Evolutionary conservation across 1,140 invertebrate genomes (phyloP), one percentile per base, ranked within the genome.

Genomic region (Chrysomallon squamiferum): DNA sequence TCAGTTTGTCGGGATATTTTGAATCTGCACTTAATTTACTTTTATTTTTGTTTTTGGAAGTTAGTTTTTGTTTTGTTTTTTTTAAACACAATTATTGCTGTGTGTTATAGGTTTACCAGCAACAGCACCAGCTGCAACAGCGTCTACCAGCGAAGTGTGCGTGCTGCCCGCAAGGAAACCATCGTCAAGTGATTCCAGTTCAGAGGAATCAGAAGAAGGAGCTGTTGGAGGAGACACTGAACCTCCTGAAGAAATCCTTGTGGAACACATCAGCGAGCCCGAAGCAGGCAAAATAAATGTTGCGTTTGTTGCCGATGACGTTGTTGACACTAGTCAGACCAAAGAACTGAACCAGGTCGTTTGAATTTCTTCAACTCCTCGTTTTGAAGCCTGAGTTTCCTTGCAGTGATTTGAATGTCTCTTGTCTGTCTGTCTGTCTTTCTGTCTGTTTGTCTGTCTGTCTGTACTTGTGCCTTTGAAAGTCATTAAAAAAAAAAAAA

Each of bases 311-410:
- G 50, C 15, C 25, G 15, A 30, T 27, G 29, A 27, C 50, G 50
- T 18, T 15, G 29, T 13, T 5, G 29, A 27, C 50, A 54, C 22
- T 15, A 30, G 29, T 25, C 22, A 54, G 29, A 54, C 22, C 18
- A 54, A 30, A 54, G 50, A 54, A 27, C n/a, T 54, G 25, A 54
- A 54, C 25, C 50, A 54, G 29, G 50, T 54, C 22, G 50, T 54
- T 54, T 54, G 50, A 54, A 22, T 38, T 15, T 15, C 6, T 7
- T 38, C 35, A 15, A 38, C 5, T 38, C 35, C 6, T 7, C 35
- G 5, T 38, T 5, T 38, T 38, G 35, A n/a, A n/a, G n/a, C n/a
- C n/a, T n/a, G n/a, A n/a, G n/a, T n/a, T n/a, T n/a, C n/a, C n/a
- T n/a, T n/a, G n/a, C n/a, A n/a, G n/a, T n/a, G n/a, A n/a, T n/a